Base-by-base conservation (phyloP, 2,113 vertebrate species). In the Probosciger aterrimus region DNA sequence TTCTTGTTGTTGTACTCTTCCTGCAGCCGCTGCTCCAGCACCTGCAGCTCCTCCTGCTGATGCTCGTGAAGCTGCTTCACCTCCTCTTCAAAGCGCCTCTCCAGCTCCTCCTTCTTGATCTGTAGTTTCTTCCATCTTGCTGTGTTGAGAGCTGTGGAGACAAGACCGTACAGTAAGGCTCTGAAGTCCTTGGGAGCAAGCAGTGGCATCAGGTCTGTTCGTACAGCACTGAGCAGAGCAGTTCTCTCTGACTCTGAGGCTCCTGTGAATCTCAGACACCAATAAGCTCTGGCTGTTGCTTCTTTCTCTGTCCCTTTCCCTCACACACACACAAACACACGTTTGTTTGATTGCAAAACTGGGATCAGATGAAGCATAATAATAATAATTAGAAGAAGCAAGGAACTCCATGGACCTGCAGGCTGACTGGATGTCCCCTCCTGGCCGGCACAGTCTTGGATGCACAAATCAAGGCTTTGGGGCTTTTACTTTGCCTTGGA, bases 41-140 rank as follows among this genome's bases (percentile, higher is more conserved):
- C 98, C 82, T 94, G 98, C 84, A 99, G 98, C 96, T 99, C 98
- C 25, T 97, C 96, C 97, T 97, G 97, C 97, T 99, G 99, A 97
- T 98, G 97, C 93, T 93, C 92, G 65, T 92, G 98, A 88, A 99
- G 96, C 71, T 92, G 96, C 95, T 93, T 97, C 96, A 98, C 98
- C 97, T 99, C 98, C 23, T 97, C 97, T 97, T 99, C 98, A 31
- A 99, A 99, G 71, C 88, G 92, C 41, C 86, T 95, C 98, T 99
- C 99, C 98, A 99, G 94, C 67, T 98, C 98, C 95, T 98, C 98
- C 97, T 99, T 99, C 98, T 99, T 99, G 62, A 97, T 98, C 96
- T 99, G 99, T 33, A 99, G 96, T 77, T 98, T 98, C 98, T 99
- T 98, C 93, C 98, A 99, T 92, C 97, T 98, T 6, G 92, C 97